Evolutionary conservation across 1,140 invertebrate genomes (phyloP).

Genomic region (Bombus pyrosoma): DNA sequence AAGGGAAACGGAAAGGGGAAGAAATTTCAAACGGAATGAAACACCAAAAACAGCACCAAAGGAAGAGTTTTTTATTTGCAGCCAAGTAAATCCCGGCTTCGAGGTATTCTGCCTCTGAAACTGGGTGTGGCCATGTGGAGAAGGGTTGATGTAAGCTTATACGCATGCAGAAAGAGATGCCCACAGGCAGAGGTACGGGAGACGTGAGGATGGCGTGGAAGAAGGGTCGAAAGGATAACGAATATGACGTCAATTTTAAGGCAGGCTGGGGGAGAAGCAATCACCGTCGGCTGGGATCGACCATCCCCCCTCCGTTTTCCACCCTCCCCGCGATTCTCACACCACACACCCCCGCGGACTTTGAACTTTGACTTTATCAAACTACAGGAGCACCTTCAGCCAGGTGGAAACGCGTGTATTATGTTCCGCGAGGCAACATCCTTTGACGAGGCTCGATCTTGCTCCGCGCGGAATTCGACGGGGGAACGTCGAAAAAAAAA

Average conservation of each 20-base stretch:
- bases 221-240: slow-evolving; percentile 81
- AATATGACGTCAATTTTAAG: slow-evolving; percentile 82
- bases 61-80: slow-evolving; percentile 56
- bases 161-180: slow-evolving; percentile 71
- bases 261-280: slow-evolving; percentile 76
- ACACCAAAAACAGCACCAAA: slow-evolving; percentile 25
- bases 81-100: slow-evolving; percentile 57
- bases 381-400: slow-evolving; percentile 67
- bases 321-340: slow-evolving; percentile 60
- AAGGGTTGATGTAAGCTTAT: slow-evolving; percentile 73
- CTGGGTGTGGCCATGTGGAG: slow-evolving; percentile 69
- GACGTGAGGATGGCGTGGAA: slow-evolving; percentile 69
- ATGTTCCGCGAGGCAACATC: slow-evolving; percentile 61
- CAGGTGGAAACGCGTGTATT: slow-evolving; percentile 68
- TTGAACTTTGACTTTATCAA: slow-evolving; percentile 72
- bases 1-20: background rate
- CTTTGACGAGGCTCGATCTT: slow-evolving; percentile 58
- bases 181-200: slow-evolving; percentile 64
- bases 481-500: background rate
- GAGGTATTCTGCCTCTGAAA: slow-evolving; percentile 60
- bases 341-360: slow-evolving; percentile 67
- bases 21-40: slow-evolving; percentile 39
- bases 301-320: slow-evolving; percentile 50
- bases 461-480: slow-evolving; percentile 38
- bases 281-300: slow-evolving; percentile 73